Evolutionary conservation across 2,888 invertebrate species (phyloP).

Genomic region (Philaethria dido): DNA sequence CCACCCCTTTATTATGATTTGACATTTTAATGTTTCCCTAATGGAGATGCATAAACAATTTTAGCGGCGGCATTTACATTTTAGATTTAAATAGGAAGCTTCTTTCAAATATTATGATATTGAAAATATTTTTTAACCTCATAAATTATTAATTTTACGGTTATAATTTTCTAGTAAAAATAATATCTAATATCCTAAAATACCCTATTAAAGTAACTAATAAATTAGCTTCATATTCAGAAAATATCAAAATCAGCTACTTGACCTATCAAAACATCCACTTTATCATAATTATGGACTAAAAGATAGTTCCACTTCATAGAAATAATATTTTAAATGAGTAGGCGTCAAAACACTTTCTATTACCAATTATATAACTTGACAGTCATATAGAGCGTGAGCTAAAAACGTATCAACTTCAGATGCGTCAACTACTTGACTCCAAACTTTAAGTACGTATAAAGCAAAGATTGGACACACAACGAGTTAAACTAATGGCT

Average conservation of each 20-base stretch:
- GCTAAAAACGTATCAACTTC: constrained; percentile 23
- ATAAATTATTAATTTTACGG: neutral
- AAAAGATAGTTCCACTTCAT: neutral
- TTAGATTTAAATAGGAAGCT: neutral
- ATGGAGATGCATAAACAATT: neutral
- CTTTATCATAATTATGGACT: neutral
- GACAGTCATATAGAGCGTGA: constrained; percentile 15
- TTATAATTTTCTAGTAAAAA: no score
- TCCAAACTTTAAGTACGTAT: constrained; percentile 30
- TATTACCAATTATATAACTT: constrained; percentile 23
- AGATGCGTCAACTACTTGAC: constrained; percentile 31
- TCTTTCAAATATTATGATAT: neutral
- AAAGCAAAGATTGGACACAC: constrained; percentile 33
- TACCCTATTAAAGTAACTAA: no score
- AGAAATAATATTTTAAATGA: constrained; percentile 10
- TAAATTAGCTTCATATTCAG: no score
- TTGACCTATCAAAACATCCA: neutral
- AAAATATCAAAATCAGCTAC: neutral
- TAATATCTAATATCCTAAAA: no score
- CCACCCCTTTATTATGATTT: constrained; percentile 45
- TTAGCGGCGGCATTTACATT: neutral
- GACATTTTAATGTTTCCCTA: constrained; percentile 40
- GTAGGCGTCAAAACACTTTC: constrained; percentile 19
- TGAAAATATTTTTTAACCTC: neutral
- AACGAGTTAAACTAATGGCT: constrained; percentile 3